These are phyloP conservation scores for Elysia crispata DNA, from an alignment of 2,888 invertebrate species.

Conservation along the genomic window DNA sequence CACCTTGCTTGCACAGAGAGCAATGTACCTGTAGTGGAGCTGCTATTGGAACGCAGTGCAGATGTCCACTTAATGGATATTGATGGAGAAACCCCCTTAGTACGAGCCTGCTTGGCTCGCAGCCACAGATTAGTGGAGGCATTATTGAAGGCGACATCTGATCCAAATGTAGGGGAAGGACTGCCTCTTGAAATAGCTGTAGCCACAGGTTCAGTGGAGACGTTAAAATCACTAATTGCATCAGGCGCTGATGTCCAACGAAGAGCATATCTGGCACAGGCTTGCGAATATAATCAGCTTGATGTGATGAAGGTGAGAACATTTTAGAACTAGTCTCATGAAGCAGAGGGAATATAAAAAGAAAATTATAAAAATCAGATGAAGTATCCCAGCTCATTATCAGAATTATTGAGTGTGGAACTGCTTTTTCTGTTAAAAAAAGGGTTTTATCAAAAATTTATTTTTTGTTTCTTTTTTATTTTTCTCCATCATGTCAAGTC, in stretches of 20 bases:
- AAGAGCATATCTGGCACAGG: constrained; percentile 46
- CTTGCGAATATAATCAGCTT: constrained; percentile 47
- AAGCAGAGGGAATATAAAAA: too few relatives aligned
- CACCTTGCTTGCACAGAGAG: constrained; percentile 50
- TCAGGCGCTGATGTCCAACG: constrained; percentile 47
- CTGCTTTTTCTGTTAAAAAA: too few relatives aligned
- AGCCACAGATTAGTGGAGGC: constrained; percentile 50
- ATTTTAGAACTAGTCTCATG: too few relatives aligned
- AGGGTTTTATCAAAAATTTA: too few relatives aligned
- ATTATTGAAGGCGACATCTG: constrained; percentile 49
- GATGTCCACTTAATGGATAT: constrained; percentile 43
- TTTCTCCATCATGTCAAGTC: too few relatives aligned
- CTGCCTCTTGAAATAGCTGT: constrained; percentile 49
- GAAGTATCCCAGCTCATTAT: too few relatives aligned
- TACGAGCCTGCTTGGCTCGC: constrained; percentile 48
- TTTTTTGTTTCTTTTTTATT: too few relatives aligned
- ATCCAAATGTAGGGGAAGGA: constrained; percentile 48
- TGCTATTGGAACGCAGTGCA: constrained; percentile 48
- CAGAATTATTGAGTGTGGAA: too few relatives aligned
- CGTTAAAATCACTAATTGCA: constrained; percentile 49
- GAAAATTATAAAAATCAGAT: too few relatives aligned
- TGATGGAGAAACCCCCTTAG: constrained; percentile 53
- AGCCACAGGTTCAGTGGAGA: constrained; percentile 40
- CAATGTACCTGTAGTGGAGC: constrained; percentile 49
- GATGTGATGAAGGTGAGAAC: constrained; percentile 50